These are phyloP conservation scores for Notocelia uddmanniana DNA, from an alignment of 2,888 invertebrate species.

Conservation along the genomic window DNA sequence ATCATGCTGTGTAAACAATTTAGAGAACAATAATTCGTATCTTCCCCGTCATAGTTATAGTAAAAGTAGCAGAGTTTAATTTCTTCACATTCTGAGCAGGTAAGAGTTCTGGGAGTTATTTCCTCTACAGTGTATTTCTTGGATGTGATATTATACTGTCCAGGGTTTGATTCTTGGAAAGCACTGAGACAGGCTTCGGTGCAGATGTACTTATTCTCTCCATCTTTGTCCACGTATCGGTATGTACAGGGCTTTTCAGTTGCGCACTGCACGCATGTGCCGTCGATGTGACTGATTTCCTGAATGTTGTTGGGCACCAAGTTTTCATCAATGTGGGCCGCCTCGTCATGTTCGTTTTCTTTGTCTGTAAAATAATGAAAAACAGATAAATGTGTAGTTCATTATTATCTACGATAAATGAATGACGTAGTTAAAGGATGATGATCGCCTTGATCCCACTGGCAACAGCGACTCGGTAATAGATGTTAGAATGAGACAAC, in stretches of 20 bases:
- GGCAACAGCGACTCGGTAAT: neutral
- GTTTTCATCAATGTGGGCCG: conserved; percentile 68
- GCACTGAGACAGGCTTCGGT: conserved; percentile 76
- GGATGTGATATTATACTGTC: conserved; percentile 62
- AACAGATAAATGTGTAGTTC: neutral
- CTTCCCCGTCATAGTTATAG: conserved; percentile 77
- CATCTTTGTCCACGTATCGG: conserved; percentile 64
- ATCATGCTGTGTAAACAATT: conserved; percentile 84
- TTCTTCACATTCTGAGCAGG: conserved; percentile 78
- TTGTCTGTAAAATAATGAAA: conserved; percentile 66
- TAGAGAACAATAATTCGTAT: conserved; percentile 83
- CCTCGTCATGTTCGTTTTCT: conserved; percentile 78
- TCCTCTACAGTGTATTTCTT: conserved; percentile 78
- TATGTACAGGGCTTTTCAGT: conserved; percentile 65
- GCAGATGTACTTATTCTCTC: conserved; percentile 75
- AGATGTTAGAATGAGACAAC: neutral
- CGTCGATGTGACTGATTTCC: conserved; percentile 68
- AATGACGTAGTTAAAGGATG: no score
- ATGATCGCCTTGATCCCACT: no score
- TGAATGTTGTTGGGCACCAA: conserved; percentile 70
- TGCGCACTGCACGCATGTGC: conserved; percentile 80
- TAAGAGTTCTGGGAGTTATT: conserved; percentile 63
- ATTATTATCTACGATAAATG: no score
- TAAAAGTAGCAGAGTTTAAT: conserved; percentile 77
- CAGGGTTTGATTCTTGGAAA: conserved; percentile 73